Percentiles rank a stretch among this genome's conserved stretches.
Evolutionary conservation across 2,797 vertebrate genomes (phyloP).

Genomic region (Tragelaphus eurycerus): DNA sequence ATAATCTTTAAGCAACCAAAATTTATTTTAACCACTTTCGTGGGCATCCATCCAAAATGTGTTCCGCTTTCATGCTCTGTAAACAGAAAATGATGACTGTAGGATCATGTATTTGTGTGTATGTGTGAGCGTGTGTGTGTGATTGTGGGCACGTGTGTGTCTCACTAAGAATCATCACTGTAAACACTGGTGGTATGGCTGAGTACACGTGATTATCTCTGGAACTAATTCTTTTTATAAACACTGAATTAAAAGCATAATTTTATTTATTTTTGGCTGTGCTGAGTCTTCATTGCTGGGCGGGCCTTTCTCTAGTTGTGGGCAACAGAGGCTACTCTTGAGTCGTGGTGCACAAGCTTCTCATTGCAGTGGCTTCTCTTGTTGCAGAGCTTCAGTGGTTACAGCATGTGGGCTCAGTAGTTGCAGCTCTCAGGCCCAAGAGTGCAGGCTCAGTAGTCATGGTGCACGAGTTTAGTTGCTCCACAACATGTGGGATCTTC

Average conservation of each 20-base stretch:
- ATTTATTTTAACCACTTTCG: neutral
- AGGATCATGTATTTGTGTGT: accelerated
- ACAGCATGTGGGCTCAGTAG: neutral
- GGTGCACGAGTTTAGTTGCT: neutral
- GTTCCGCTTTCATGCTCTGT: neutral
- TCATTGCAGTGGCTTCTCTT: neutral
- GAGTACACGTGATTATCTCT: too few species aligned
- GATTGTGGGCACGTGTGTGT: neutral
- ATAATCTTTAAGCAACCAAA: neutral
- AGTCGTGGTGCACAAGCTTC: neutral
- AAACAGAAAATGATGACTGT: neutral
- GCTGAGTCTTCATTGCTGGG: neutral
- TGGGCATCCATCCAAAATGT: neutral
- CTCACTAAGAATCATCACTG: accelerated
- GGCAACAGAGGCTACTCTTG: neutral
- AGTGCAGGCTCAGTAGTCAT: neutral
- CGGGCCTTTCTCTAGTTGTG: neutral
- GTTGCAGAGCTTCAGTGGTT: neutral
- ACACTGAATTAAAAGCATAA: neutral
- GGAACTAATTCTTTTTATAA: neutral
- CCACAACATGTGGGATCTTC: neutral
- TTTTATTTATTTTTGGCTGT: neutral
- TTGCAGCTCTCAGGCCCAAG: neutral
- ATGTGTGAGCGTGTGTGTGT: neutral
- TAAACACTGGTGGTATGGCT: neutral